These are phyloP conservation scores for Argopecten irradians DNA, from an alignment of 1,140 invertebrate species.

Conservation along the genomic window DNA sequence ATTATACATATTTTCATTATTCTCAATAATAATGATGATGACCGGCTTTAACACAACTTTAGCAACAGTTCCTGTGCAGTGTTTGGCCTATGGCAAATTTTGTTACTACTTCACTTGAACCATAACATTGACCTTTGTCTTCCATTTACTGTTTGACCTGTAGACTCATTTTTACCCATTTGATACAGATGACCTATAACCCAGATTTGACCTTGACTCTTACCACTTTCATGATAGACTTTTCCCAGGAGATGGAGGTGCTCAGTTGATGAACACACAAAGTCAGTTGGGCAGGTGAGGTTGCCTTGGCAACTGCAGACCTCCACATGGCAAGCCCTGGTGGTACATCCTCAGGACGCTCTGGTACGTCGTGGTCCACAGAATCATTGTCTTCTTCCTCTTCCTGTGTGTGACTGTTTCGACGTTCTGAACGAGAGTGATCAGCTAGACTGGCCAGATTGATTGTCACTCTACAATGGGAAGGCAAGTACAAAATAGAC, in stretches of 20 bases:
- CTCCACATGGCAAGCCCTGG: constrained; percentile 89
- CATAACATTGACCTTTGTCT: too few relatives aligned
- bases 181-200: too few relatives aligned
- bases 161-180: too few relatives aligned
- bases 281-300: constrained; percentile 91
- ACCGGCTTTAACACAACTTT: too few relatives aligned
- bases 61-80: too few relatives aligned
- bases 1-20: too few relatives aligned
- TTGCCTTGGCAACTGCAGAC: constrained; percentile 88
- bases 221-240: constrained; percentile 99
- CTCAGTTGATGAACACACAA: constrained; percentile 94
- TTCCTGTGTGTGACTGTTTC: constrained; percentile 43
- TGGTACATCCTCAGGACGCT: constrained; percentile 61
- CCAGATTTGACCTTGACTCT: constrained; percentile 74
- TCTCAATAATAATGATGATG: too few relatives aligned
- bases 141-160: too few relatives aligned
- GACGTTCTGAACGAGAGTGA: constrained; percentile 1
- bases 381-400: constrained; percentile 49
- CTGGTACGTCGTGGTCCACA: neutral
- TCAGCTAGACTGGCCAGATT: constrained; percentile 58
- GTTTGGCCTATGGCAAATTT: too few relatives aligned
- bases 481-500: neutral
- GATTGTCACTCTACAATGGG: constrained; percentile 59
- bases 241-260: constrained; percentile 96
- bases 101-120: too few relatives aligned